phyloP scores from a whole-genome alignment of 2,888 invertebrate genomes.

The Dichetophora obliterata region DNA sequence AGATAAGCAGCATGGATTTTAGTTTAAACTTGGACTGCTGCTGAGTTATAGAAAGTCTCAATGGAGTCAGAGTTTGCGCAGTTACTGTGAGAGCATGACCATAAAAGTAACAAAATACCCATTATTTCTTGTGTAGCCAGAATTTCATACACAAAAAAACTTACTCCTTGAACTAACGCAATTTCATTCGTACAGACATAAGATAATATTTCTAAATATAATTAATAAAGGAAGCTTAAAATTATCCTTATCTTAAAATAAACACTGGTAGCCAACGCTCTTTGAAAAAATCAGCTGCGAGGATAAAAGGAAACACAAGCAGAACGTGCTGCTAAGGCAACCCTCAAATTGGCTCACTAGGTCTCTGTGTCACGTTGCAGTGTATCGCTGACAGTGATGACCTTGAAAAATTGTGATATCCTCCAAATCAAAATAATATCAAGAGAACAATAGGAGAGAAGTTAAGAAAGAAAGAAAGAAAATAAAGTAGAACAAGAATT shows the following conservation, averaged over 20 bases:
- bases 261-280: too few relatives aligned
- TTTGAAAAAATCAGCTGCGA: too few relatives aligned
- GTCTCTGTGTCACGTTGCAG: conserved; percentile 46
- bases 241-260: too few relatives aligned
- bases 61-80: conserved; percentile 5
- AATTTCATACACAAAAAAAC: neutral
- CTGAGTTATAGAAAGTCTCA: neutral
- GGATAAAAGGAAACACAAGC: too few relatives aligned
- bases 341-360: conserved; percentile 39
- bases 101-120: conserved; percentile 19
- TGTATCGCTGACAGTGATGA: conserved; percentile 51
- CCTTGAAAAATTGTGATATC: conserved; percentile 47
- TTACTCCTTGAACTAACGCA: neutral
- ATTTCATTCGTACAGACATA: neutral
- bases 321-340: neutral
- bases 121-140: conserved; percentile 13
- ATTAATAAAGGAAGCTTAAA: neutral
- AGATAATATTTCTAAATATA: neutral
- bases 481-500: neutral
- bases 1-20: neutral
- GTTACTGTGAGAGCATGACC: neutral
- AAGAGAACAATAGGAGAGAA: neutral
- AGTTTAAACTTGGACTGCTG: neutral
- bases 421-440: conserved; percentile 16
- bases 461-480: neutral